These are phyloP conservation scores for Sesia apiformis DNA, from an alignment of 2,888 invertebrate genomes.

Conservation along the genomic window DNA sequence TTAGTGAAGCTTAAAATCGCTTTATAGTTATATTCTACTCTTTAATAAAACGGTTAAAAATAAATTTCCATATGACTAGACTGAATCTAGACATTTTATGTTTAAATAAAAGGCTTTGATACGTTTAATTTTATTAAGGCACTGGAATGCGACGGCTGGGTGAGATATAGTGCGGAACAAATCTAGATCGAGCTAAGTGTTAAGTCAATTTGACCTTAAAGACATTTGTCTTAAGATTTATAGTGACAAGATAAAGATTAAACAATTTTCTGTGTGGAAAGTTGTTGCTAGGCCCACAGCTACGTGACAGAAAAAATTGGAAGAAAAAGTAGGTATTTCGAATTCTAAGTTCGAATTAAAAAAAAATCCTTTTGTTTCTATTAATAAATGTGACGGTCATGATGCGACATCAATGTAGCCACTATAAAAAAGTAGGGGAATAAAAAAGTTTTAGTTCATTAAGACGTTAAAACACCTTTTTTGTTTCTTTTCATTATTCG, in stretches of 20 bases:
- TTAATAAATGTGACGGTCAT: background rate
- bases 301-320: background rate
- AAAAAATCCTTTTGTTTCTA: background rate
- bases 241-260: background rate
- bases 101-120: background rate
- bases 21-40: no score
- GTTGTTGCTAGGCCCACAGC: background rate
- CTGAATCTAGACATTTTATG: background rate
- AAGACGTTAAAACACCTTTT: no score
- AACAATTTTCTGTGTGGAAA: background rate
- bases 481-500: background rate
- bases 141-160: background rate
- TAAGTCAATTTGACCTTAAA: constrained; percentile 5
- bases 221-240: constrained; percentile 2
- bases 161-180: constrained; percentile 8
- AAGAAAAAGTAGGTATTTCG: background rate
- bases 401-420: background rate
- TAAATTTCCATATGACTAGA: background rate
- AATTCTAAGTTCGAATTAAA: background rate
- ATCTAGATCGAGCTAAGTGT: background rate
- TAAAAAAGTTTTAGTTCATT: background rate
- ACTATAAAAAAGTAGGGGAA: background rate
- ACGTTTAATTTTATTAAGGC: background rate
- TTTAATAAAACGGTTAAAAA: no score
- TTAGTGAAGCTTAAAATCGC: no score